Conservation (phyloP, 2,797 vertebrate genomes). For the Neosilurus mollespiculum region DNA sequence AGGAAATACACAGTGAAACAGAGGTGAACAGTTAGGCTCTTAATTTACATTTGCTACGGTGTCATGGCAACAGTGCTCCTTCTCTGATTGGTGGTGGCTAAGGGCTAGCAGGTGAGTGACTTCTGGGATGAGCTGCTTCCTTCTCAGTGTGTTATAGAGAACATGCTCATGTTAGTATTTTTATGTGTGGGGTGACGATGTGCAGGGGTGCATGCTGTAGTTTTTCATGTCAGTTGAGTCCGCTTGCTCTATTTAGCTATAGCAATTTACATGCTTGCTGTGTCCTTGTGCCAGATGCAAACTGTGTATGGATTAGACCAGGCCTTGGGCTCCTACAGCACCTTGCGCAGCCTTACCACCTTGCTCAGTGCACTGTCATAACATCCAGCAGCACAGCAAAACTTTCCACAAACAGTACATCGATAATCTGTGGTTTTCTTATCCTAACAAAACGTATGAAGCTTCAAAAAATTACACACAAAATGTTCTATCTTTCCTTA, state of each 20-base stretch:
- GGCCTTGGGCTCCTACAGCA: background rate
- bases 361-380: background rate
- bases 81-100: constrained; percentile 71
- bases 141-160: constrained; percentile 53
- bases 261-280: background rate
- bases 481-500: background rate
- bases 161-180: constrained; percentile 48
- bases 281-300: background rate
- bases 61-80: constrained; percentile 72
- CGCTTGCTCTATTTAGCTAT: background rate
- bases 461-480: background rate
- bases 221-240: background rate
- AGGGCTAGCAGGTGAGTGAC: constrained; percentile 49
- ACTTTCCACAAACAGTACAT: background rate
- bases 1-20: constrained; percentile 49
- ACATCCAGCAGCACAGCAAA: background rate
- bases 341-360: background rate
- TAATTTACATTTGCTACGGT: constrained; percentile 69
- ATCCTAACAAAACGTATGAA: background rate
- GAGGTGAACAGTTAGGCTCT: constrained; percentile 63
- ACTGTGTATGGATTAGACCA: background rate
- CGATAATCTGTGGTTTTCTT: background rate
- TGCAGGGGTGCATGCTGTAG: background rate
- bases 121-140: constrained; percentile 56
- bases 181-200: background rate